Base-by-base conservation (phyloP, 2,113 vertebrate genomes). In the Nibea coibor region DNA sequence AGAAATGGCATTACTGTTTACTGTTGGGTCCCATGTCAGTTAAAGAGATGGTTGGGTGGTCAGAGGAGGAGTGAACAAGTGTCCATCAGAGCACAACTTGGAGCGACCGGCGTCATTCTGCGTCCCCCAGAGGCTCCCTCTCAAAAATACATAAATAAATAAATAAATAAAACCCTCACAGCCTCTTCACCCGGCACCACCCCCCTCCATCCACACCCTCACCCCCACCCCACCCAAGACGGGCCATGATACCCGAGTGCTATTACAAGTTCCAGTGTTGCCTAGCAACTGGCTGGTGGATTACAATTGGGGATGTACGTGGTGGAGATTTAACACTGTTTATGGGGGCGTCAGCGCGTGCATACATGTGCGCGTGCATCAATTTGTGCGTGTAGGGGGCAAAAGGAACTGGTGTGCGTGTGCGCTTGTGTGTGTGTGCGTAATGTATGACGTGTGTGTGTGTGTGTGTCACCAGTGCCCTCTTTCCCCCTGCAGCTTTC, bases 251-350 rank as follows among this genome's bases (percentile, higher is more conserved):
- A 86, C 78, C 81, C 82, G 4, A 75, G 82, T 83, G 72, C 75
- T 90, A 84, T 88, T 89, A 83, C 77, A 88, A 86, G 87, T 88
- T 84, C 70, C 85, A 78, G 78, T 68, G 94, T 95, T 94, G 93
- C 94, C 87, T 95, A 93, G 94, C 93, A 95, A 95, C 94, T 91
- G 87, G 82, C 83, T 74, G 83, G 74, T 4, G n/a, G 80, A 89
- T 91, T 86, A 82, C 84, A 75, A 87, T 83, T 79, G 78, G 87
- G 79, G 83, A 50, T 74, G 82, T 64, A 87, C 53, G 75, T 66
- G 47, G 71, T 76, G 68, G 72, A 86, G 89, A 90, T 88, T 92
- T 90, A 88, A 84, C 77, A 80, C 57, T 83, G 73, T 90, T 91
- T 90, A 80, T 80, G 56, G 70, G 84, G 69, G 73, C 77, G 65